These are phyloP conservation scores for Hylia prasina DNA, from an alignment of 2,113 vertebrate species.

Conservation along the genomic window DNA sequence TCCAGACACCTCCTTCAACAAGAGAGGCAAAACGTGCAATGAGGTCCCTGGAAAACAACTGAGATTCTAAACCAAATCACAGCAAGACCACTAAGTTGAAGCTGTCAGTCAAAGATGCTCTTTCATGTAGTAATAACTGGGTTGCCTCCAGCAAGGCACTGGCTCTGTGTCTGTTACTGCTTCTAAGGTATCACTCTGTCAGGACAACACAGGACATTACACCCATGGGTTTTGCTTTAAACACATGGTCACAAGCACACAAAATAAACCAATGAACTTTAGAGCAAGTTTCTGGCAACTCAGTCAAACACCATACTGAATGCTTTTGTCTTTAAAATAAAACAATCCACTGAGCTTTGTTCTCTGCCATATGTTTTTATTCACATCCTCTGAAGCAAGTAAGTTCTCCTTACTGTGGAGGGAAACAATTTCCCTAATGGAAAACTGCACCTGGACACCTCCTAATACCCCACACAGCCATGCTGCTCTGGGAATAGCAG, in stretches of 20 bases:
- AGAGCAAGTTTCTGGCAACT: neutral
- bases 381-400: neutral
- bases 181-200: neutral
- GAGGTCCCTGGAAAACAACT: neutral
- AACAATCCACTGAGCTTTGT: neutral
- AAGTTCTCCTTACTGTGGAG: neutral
- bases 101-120: neutral
- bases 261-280: neutral
- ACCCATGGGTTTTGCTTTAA: fast-evolving
- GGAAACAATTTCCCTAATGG: neutral
- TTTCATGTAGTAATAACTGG: neutral
- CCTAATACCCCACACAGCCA: neutral
- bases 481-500: neutral
- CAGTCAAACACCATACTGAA: neutral
- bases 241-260: neutral
- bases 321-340: neutral
- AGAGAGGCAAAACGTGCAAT: neutral
- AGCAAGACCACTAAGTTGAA: neutral
- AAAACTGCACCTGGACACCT: neutral
- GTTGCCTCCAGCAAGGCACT: neutral
- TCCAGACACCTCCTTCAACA: neutral
- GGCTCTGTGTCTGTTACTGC: neutral
- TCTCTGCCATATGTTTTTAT: neutral
- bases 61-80: neutral
- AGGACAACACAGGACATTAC: neutral